phyloP scores from a whole-genome alignment of 2,888 invertebrate genomes.

The Phania funesta region DNA sequence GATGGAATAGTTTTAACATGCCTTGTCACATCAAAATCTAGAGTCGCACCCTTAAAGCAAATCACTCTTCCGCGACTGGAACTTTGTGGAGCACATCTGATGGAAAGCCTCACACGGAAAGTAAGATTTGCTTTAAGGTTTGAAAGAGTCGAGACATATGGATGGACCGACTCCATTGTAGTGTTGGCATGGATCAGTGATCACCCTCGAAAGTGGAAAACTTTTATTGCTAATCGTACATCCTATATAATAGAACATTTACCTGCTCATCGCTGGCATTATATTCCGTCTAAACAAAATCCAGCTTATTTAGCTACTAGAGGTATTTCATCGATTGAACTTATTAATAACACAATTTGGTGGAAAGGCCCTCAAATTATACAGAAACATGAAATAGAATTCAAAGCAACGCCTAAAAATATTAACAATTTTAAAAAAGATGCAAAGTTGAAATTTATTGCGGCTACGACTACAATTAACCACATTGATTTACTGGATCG shows the following conservation, averaged over 20 bases:
- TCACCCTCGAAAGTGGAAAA: conserved; percentile 53
- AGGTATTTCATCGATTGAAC: conserved; percentile 29
- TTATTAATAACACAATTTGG: conserved; percentile 48
- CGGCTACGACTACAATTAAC: not conserved
- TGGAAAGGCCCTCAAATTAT: conserved; percentile 53
- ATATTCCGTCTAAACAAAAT: conserved; percentile 37
- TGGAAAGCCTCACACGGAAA: conserved; percentile 35
- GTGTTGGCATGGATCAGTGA: conserved; percentile 51
- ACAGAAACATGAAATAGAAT: too few relatives aligned
- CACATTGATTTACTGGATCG: not conserved
- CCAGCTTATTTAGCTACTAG: conserved; percentile 59
- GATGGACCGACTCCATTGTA: conserved; percentile 50
- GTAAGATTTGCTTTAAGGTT: conserved; percentile 1
- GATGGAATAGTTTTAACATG: too few relatives aligned
- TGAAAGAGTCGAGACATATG: not conserved
- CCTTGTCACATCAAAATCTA: too few relatives aligned
- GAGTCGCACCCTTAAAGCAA: conserved; percentile 36
- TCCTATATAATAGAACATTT: conserved; percentile 48
- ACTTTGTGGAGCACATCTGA: conserved; percentile 40
- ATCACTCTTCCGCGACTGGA: conserved; percentile 43
- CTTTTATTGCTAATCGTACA: conserved; percentile 55
- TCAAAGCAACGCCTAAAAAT: too few relatives aligned
- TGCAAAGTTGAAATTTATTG: conserved; percentile 17
- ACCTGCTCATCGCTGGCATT: conserved; percentile 37
- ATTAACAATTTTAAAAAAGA: too few relatives aligned